Base-by-base conservation (phyloP, 1,140 invertebrate genomes). In the Copidosoma floridanum region DNA sequence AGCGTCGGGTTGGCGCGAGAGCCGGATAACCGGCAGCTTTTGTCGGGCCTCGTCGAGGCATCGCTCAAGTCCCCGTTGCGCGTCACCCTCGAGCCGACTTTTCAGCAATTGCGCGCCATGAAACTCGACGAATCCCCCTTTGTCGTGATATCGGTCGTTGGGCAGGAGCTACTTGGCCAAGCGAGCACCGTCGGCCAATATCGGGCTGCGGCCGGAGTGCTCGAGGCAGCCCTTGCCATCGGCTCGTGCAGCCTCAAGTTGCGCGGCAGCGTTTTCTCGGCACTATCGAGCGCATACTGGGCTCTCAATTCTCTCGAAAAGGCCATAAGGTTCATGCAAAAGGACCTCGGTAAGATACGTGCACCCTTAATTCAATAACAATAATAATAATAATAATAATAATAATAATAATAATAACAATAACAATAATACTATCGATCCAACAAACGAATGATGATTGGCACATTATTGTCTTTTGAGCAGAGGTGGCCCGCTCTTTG, bases 241-340 rank as follows among this genome's bases (percentile, higher is more conserved):
- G 95, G 95, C 51, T 95, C 95, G 7, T 95, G 93, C 72, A 95
- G 93, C 41, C 81, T 97, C 0, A 98, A 98, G 78, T 79, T 98
- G 24, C 82, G 94, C 52, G 95, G 95, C 3, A 97, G 94, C 10
- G 95, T 98, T 0, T 97, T 97, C 77, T 97, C 94, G 38, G 95
- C 96, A 0, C 80, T 98, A 29, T 95, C 93, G 52, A 96, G 93
- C 52, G 95, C 94, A 1, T 94, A 97, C 77, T 98, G 96, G 95
- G 94, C 94, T 1, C 81, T 98, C 8, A 96, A 95, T 74, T 93
- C 93, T 65, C 82, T 97, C 46, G 95, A 98, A 71, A 94, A 96
- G 73, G 92, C 89, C 26, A 90, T 91, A 11, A 88, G 88, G 59
- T 97, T 96, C 72, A 98, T 98, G 95, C 94, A 97, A 76, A 93